Conservation (phyloP, 2,113 vertebrate species). For the Ochotona curzoniae region DNA sequence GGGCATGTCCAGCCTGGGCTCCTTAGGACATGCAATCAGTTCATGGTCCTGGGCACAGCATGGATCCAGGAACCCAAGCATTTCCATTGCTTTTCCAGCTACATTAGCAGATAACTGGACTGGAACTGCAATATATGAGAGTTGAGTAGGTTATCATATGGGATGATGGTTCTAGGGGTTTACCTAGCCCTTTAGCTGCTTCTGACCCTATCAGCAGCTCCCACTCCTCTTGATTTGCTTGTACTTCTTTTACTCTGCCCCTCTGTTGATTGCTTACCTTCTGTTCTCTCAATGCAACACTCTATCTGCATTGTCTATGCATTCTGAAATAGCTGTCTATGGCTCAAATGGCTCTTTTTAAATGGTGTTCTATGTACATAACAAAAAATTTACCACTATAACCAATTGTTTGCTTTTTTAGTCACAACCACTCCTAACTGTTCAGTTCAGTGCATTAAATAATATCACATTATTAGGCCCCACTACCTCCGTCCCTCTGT, state of each 20-base stretch:
- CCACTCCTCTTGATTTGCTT: not conserved
- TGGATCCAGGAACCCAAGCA: too few relatives aligned
- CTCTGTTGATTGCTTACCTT: not conserved
- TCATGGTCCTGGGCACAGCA: not conserved
- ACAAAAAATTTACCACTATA: not conserved
- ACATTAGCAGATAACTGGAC: too few relatives aligned
- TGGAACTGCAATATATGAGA: too few relatives aligned
- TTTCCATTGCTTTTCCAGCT: too few relatives aligned
- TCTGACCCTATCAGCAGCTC: not conserved
- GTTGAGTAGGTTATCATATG: too few relatives aligned
- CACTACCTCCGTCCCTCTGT: too few relatives aligned
- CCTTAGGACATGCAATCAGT: not conserved
- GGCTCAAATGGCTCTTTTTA: not conserved
- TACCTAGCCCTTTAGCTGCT: not conserved
- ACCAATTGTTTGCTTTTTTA: not conserved
- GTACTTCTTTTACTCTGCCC: not conserved
- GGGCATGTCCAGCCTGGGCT: rapidly evolving
- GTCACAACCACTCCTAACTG: not conserved
- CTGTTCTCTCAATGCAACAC: not conserved
- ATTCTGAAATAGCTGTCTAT: not conserved
- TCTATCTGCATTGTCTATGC: not conserved
- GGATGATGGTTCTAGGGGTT: too few relatives aligned
- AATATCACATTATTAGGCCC: too few relatives aligned
- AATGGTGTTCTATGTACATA: not conserved
- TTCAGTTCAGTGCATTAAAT: not conserved